Evolutionary conservation across 2,797 vertebrate genomes (phyloP).

Genomic region (Lepilemur septentrionalis): DNA sequence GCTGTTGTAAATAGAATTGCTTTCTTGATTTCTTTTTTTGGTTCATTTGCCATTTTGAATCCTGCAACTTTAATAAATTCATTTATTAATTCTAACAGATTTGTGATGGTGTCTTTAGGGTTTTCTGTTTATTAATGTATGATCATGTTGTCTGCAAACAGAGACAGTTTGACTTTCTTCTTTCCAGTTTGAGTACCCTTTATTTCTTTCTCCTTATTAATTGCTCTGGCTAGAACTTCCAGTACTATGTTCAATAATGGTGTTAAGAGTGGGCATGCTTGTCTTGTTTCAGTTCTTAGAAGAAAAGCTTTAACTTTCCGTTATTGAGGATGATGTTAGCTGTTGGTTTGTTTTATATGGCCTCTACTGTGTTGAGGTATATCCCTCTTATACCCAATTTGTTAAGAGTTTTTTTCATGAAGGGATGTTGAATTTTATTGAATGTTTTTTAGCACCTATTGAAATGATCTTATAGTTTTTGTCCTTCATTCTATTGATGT

Average conservation of each 20-base stretch:
- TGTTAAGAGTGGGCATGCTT: background rate
- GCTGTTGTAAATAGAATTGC: background rate
- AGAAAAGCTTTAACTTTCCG: background rate
- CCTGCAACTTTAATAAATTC: background rate
- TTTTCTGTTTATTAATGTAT: background rate
- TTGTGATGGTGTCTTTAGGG: background rate
- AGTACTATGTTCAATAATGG: background rate
- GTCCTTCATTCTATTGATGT: background rate
- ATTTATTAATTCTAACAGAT: background rate
- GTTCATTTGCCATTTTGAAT: background rate
- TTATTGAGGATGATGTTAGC: background rate
- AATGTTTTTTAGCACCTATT: too few species aligned
- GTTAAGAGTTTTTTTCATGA: background rate
- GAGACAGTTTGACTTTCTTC: background rate
- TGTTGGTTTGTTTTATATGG: background rate
- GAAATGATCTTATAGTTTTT: too few species aligned
- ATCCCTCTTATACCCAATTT: background rate
- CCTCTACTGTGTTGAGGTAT: too few species aligned
- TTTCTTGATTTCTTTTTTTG: background rate
- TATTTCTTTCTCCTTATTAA: background rate
- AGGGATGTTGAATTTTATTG: too few species aligned
- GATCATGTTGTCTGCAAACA: background rate
- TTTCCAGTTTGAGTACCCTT: background rate
- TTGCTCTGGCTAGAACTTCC: background rate
- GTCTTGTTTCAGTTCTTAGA: background rate